Evolutionary conservation across 2,113 vertebrate species (phyloP).

Genomic region (Shinisaurus crocodilurus): DNA sequence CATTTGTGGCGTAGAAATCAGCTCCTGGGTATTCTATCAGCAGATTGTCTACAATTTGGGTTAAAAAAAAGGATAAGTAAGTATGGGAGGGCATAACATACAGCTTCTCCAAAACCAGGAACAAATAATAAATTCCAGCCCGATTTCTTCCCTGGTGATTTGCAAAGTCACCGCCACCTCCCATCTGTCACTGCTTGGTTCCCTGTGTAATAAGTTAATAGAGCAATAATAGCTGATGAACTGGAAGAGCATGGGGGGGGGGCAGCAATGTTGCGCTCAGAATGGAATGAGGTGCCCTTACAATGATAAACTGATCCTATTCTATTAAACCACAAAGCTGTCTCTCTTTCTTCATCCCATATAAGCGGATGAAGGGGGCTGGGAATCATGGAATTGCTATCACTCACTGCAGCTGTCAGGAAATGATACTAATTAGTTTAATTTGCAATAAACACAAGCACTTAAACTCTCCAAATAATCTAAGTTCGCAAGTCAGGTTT

Average conservation of each 20-base stretch:
- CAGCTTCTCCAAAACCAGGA: constrained; percentile 53
- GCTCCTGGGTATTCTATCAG: constrained; percentile 65
- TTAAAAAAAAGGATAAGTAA: constrained; percentile 31
- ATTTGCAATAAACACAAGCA: constrained; percentile 86
- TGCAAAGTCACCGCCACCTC: constrained; percentile 63
- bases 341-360: constrained; percentile 69
- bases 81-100: constrained; percentile 37
- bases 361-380: constrained; percentile 65
- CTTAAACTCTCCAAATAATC: constrained; percentile 83
- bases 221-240: constrained; percentile 64
- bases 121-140: constrained; percentile 50
- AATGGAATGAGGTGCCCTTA: constrained; percentile 69
- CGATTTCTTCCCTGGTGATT: constrained; percentile 60
- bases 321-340: constrained; percentile 78
- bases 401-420: constrained; percentile 82
- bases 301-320: constrained; percentile 73
- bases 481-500: constrained; percentile 77
- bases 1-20: constrained; percentile 61
- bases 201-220: constrained; percentile 65
- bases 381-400: constrained; percentile 75
- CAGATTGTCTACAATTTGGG: constrained; percentile 52
- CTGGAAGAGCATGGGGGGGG: constrained; percentile 33
- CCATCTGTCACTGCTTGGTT: constrained; percentile 50
- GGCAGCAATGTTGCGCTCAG: constrained; percentile 48
- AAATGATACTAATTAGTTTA: constrained; percentile 85